Percentiles rank a stretch among this genome's conserved stretches.
phyloP scores from a whole-genome alignment of 1,140 invertebrate species.

The Brachionus plicatilis region DNA sequence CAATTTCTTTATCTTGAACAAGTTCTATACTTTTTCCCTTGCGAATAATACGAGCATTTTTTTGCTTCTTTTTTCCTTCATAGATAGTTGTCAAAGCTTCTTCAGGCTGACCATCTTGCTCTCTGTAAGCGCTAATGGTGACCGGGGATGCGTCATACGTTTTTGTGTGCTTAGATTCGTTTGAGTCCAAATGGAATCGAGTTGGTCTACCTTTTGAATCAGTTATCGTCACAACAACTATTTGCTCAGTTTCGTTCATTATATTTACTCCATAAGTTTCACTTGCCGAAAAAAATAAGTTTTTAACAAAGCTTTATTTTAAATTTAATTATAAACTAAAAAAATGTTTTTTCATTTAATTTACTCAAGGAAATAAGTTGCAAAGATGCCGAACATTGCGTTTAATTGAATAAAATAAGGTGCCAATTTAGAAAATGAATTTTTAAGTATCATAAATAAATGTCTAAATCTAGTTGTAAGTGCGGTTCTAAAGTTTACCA shows the following conservation, averaged over 20 bases:
- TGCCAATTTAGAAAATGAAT: background rate
- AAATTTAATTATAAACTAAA: background rate
- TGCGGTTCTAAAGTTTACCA: background rate
- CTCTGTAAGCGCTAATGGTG: background rate
- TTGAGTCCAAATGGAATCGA: background rate
- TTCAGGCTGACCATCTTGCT: background rate
- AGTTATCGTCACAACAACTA: background rate
- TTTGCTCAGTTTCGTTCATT: background rate
- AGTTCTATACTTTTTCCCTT: background rate
- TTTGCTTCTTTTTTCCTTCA: slow-evolving; percentile 8
- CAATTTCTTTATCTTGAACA: background rate
- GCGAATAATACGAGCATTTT: background rate
- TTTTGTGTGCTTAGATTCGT: background rate
- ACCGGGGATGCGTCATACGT: background rate
- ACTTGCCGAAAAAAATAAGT: background rate
- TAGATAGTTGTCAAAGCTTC: background rate
- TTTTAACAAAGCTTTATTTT: background rate
- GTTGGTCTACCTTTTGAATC: slow-evolving; percentile 16
- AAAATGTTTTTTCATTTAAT: background rate
- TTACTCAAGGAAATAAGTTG: background rate
- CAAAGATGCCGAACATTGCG: background rate
- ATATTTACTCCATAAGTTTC: background rate
- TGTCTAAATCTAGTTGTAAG: background rate
- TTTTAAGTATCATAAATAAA: background rate
- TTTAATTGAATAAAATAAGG: background rate